These are phyloP conservation scores for Ellobium chinense DNA, from an alignment of 2,888 invertebrate species.

Conservation along the genomic window DNA sequence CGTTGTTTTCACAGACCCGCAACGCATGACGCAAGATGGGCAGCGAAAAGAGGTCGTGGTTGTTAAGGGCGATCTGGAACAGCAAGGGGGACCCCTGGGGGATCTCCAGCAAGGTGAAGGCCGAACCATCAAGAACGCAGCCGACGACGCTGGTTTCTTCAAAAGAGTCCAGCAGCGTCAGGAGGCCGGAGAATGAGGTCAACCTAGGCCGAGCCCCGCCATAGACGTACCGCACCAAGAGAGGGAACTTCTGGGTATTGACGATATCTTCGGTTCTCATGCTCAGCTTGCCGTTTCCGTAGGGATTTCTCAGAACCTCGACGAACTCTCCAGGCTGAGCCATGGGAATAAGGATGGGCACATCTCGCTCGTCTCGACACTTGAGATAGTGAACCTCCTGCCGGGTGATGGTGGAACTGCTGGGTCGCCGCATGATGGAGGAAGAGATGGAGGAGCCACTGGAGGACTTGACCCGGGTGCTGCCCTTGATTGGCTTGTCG, in stretches of 20 bases:
- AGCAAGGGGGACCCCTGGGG: constrained; percentile 64
- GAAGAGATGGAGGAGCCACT: neutral
- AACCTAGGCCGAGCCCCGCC: constrained; percentile 62
- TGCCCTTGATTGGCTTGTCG: constrained; percentile 50
- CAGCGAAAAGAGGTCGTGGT: constrained; percentile 57
- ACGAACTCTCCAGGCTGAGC: constrained; percentile 63
- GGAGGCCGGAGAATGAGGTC: constrained; percentile 63
- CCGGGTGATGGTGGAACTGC: neutral
- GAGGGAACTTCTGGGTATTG: constrained; percentile 63
- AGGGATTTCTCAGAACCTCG: constrained; percentile 60
- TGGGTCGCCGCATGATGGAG: neutral
- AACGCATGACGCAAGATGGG: constrained; percentile 61
- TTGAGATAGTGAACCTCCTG: constrained; percentile 57
- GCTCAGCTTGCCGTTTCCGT: constrained; percentile 60
- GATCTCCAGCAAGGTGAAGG: constrained; percentile 63
- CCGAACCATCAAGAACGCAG: constrained; percentile 60
- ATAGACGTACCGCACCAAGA: constrained; percentile 63
- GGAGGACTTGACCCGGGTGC: constrained; percentile 27
- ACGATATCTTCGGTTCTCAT: constrained; percentile 60
- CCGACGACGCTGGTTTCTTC: constrained; percentile 65
- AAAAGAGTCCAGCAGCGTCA: constrained; percentile 65
- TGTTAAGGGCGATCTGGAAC: constrained; percentile 67
- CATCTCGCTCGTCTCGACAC: constrained; percentile 65
- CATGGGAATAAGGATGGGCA: constrained; percentile 59
- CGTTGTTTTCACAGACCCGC: constrained; percentile 59